These are phyloP conservation scores for Epistrophe grossulariae DNA, from an alignment of 2,888 invertebrate species.

Conservation along the genomic window DNA sequence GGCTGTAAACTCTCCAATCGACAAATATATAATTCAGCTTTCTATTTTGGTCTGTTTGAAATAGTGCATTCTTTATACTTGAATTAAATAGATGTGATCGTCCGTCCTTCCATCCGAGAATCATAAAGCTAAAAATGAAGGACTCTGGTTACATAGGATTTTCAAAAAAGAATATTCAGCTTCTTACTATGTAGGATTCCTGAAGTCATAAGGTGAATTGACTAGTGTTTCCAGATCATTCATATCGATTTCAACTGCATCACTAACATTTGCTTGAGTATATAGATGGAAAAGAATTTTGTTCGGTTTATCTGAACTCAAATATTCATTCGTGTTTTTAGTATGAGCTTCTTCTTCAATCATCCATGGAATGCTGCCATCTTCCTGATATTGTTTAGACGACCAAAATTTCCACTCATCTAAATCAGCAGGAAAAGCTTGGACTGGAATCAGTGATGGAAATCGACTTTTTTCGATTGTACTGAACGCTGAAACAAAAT, in stretches of 20 bases:
- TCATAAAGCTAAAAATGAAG: constrained; percentile 78
- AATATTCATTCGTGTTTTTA: neutral
- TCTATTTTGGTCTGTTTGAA: constrained; percentile 84
- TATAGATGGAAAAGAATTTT: constrained; percentile 55
- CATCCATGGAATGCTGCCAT: constrained; percentile 9
- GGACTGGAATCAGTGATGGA: too few relatives aligned
- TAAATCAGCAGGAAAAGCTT: neutral
- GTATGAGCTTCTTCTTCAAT: constrained; percentile 37
- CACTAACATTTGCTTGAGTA: constrained; percentile 36
- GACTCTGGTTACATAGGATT: neutral
- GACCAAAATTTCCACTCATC: constrained; percentile 32
- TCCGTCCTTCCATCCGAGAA: constrained; percentile 86
- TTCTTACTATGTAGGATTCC: constrained; percentile 41
- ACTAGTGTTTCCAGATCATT: constrained; percentile 19
- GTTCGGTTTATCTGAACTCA: constrained; percentile 2
- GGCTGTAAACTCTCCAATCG: constrained; percentile 85
- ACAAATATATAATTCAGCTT: constrained; percentile 86
- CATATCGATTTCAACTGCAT: constrained; percentile 30
- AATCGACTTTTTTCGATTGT: too few relatives aligned
- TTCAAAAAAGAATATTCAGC: neutral
- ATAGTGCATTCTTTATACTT: constrained; percentile 82
- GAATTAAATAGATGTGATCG: constrained; percentile 81
- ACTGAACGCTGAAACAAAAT: too few relatives aligned
- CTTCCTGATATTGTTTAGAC: constrained; percentile 36
- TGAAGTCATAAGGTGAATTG: constrained; percentile 35